Percentiles rank a stretch among this genome's conserved stretches.
These are phyloP conservation scores for Leptatherina wallacei DNA, from an alignment of 2,797 vertebrate species.

Conservation along the genomic window DNA sequence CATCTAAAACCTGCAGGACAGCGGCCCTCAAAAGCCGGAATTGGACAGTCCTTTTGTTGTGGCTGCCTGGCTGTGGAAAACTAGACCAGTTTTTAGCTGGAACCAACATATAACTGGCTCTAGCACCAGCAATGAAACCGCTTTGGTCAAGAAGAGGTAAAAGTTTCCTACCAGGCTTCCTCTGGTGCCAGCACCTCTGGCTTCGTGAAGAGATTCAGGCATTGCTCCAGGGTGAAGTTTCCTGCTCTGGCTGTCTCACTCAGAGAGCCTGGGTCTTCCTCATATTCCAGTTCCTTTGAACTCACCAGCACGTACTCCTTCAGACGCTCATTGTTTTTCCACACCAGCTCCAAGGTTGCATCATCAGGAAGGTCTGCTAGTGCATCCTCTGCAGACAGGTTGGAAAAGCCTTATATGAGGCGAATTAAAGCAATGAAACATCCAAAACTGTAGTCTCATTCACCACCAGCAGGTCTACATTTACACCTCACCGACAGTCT, in stretches of 20 bases:
- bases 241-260: constrained; percentile 94
- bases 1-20: neutral
- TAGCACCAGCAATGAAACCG: neutral
- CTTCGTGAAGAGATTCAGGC: constrained; percentile 97
- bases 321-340: constrained; percentile 96
- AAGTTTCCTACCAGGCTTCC: constrained; percentile 91
- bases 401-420: neutral
- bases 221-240: constrained; percentile 98
- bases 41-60: neutral
- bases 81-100: too few relatives aligned
- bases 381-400: constrained; percentile 82
- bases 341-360: constrained; percentile 91
- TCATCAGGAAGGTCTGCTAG: constrained; percentile 89
- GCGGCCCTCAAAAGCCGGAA: neutral
- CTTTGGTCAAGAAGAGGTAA: neutral
- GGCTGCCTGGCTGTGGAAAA: neutral
- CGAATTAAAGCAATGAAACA: neutral
- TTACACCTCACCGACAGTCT: neutral
- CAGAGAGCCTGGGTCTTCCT: constrained; percentile 92
- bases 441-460: neutral
- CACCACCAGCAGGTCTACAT: neutral
- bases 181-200: constrained; percentile 97
- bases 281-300: constrained; percentile 95
- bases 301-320: constrained; percentile 96
- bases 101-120: neutral